Percentiles rank a stretch among this genome's conserved stretches.
These are phyloP conservation scores for Ceratosolen solmsi DNA, from an alignment of 1,140 invertebrate genomes.

Conservation along the genomic window DNA sequence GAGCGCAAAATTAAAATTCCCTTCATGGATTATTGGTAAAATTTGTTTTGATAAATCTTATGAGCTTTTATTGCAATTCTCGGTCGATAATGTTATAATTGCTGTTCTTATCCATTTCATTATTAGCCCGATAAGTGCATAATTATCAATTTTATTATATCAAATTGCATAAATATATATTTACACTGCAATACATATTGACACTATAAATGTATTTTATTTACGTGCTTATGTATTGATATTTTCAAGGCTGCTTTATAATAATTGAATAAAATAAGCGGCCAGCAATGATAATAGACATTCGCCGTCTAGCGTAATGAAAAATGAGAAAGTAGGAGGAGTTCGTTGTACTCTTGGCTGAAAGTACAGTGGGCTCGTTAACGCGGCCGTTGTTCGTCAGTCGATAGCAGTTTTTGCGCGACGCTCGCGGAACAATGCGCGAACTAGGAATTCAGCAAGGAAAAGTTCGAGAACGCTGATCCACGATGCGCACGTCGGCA, in stretches of 20 bases:
- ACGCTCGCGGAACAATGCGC: background rate
- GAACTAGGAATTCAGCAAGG: constrained; percentile 21
- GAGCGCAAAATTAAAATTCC: background rate
- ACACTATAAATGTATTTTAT: too few relatives aligned
- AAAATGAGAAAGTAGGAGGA: background rate
- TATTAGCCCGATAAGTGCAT: background rate
- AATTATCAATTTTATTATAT: too few relatives aligned
- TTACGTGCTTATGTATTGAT: too few relatives aligned
- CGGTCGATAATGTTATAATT: background rate
- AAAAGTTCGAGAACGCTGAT: constrained; percentile 23
- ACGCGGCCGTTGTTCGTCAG: background rate
- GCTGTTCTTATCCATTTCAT: background rate
- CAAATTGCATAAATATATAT: too few relatives aligned
- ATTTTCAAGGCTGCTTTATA: too few relatives aligned
- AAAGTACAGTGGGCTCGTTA: background rate
- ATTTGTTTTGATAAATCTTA: background rate
- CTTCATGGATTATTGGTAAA: background rate
- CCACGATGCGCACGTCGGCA: constrained; percentile 27
- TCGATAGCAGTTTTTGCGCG: background rate
- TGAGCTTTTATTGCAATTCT: background rate
- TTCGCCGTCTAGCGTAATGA: too few relatives aligned
- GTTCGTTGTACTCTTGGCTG: background rate
- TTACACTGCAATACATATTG: too few relatives aligned
- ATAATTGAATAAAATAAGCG: too few relatives aligned
- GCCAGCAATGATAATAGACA: too few relatives aligned